phyloP scores from a whole-genome alignment of 2,797 vertebrate genomes.

The Chelonia mydas region DNA sequence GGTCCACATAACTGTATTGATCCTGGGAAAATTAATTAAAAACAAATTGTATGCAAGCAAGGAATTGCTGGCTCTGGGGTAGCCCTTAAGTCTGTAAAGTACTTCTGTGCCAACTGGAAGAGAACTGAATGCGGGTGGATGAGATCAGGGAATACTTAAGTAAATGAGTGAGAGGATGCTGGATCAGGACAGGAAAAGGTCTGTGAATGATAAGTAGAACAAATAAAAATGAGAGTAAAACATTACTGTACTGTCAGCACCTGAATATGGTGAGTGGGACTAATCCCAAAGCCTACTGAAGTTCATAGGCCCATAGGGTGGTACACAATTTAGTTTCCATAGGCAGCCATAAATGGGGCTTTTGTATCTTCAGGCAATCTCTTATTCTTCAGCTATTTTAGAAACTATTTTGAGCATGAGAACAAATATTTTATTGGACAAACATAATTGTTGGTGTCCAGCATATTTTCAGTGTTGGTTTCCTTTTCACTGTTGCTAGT shows the following conservation, averaged over 20 bases:
- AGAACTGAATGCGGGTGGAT: not conserved
- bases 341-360: not conserved
- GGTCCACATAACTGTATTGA: fast-evolving
- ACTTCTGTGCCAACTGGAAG: not conserved
- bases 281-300: not conserved
- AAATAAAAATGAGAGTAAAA: not conserved
- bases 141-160: not conserved
- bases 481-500: not conserved
- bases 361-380: not conserved
- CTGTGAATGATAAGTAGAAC: not conserved
- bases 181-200: not conserved
- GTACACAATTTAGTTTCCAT: not conserved
- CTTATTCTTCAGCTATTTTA: not conserved
- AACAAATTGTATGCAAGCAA: fast-evolving
- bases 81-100: not conserved
- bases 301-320: not conserved
- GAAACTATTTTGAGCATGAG: not conserved
- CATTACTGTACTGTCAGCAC: conserved; percentile 11
- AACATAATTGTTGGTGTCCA: not conserved
- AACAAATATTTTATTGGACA: not conserved
- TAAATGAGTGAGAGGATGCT: not conserved
- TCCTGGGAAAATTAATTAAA: not conserved
- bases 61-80: not conserved
- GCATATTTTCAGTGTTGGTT: not conserved
- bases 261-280: not conserved